phyloP scores from a whole-genome alignment of 2,888 invertebrate species.

The Micoletzkya japonica region DNA sequence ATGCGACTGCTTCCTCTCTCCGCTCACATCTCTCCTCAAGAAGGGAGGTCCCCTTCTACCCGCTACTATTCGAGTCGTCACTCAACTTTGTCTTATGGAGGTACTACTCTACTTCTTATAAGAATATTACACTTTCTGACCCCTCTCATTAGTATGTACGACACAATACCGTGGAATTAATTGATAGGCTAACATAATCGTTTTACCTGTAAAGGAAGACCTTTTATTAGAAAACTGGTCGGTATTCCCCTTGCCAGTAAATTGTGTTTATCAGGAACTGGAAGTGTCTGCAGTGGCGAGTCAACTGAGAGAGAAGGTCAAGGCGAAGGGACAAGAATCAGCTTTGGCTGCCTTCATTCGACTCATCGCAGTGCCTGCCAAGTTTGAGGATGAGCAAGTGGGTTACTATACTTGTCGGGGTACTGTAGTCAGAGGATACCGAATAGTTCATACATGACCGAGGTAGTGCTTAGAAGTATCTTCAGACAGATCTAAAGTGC shows the following conservation, averaged over 20 bases:
- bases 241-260: too few relatives aligned
- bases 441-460: not conserved
- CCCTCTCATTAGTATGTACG: too few relatives aligned
- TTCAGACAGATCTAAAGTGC: too few relatives aligned
- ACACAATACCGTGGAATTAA: too few relatives aligned
- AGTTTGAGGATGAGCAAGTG: slow-evolving; percentile 18
- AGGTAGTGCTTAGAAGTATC: too few relatives aligned
- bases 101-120: too few relatives aligned
- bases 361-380: slow-evolving; percentile 5
- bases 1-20: slow-evolving; percentile 7
- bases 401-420: not conserved
- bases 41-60: slow-evolving; percentile 13
- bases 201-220: too few relatives aligned
- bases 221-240: too few relatives aligned
- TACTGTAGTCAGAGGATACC: not conserved
- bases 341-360: not conserved
- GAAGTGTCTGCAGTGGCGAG: slow-evolving; percentile 13
- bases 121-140: too few relatives aligned
- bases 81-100: slow-evolving; percentile 17
- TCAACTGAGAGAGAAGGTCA: slow-evolving; percentile 13
- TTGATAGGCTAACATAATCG: too few relatives aligned
- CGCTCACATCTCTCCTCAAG: slow-evolving; percentile 14
- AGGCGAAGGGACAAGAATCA: not conserved
- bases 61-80: slow-evolving; percentile 6
- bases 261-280: slow-evolving; percentile 9